Evolutionary conservation across 2,888 invertebrate genomes (phyloP).

Genomic region (Ceratothoa steindachneri): DNA sequence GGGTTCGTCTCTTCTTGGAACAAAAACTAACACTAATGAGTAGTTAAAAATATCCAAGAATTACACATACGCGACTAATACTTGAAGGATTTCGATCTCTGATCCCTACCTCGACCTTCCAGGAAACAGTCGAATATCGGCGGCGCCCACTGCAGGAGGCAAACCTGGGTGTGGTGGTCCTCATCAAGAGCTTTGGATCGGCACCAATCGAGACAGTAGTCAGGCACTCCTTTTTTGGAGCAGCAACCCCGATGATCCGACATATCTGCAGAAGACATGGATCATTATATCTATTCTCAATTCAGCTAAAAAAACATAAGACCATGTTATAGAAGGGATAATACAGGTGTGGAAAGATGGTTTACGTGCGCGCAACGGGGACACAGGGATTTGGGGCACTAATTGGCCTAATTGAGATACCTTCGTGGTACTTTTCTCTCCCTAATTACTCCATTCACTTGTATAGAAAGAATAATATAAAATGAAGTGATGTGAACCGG

Average conservation of each 20-base stretch:
- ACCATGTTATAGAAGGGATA: background rate
- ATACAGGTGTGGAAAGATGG: background rate
- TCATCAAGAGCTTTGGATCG: constrained; percentile 63
- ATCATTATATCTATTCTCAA: too few species aligned
- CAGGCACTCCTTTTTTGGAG: constrained; percentile 71
- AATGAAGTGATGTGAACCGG: too few species aligned
- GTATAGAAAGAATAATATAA: too few species aligned
- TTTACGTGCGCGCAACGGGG: background rate
- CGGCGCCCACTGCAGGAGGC: constrained; percentile 68
- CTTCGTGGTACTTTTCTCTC: too few species aligned
- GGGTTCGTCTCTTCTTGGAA: too few species aligned
- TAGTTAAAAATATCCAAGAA: too few species aligned
- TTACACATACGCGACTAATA: too few species aligned
- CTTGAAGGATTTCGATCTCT: too few species aligned
- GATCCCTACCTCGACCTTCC: constrained; percentile 68
- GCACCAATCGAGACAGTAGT: constrained; percentile 78
- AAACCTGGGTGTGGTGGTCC: constrained; percentile 53
- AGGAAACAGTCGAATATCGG: constrained; percentile 77
- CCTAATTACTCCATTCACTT: too few species aligned
- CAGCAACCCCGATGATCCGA: constrained; percentile 79
- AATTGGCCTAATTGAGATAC: too few species aligned
- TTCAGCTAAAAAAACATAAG: too few species aligned
- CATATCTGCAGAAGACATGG: constrained; percentile 55
- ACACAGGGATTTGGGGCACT: background rate
- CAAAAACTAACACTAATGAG: too few species aligned